A percentile compares a stretch with the other conserved stretches of the same genome.
These are phyloP conservation scores for Pelusios castaneus DNA, from an alignment of 2,113 vertebrate genomes.

Conservation along the genomic window DNA sequence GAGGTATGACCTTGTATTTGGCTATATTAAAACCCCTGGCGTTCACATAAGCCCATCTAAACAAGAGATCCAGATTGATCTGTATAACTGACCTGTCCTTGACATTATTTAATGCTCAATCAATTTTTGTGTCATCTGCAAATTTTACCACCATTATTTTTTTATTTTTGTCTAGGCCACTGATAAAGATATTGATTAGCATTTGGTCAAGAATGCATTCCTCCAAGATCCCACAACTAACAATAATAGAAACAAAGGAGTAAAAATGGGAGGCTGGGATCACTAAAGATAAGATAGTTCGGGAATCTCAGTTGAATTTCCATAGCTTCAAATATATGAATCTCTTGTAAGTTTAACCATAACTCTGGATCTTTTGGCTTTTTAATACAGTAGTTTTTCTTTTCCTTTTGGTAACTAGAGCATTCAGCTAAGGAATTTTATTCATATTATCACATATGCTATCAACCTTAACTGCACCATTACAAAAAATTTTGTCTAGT, in stretches of 20 bases:
- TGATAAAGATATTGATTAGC: background rate
- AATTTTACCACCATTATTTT: too few species aligned
- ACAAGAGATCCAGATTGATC: background rate
- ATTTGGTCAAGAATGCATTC: background rate
- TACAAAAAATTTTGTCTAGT: background rate
- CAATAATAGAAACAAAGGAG: background rate
- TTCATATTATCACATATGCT: conserved; percentile 14
- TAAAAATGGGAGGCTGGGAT: background rate
- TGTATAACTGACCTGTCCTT: background rate
- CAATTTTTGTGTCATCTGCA: too few species aligned
- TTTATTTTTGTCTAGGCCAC: background rate
- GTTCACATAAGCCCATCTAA: background rate
- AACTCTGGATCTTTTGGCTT: conserved; percentile 29
- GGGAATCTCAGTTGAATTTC: background rate
- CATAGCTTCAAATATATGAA: conserved; percentile 6
- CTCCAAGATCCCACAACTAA: background rate
- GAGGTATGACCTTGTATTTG: background rate
- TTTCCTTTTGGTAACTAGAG: conserved; percentile 59
- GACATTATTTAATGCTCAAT: background rate
- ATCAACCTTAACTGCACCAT: background rate
- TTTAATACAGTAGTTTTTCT: conserved; percentile 42
- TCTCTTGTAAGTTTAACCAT: conserved; percentile 36
- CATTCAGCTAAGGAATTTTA: conserved; percentile 45
- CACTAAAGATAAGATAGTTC: background rate
- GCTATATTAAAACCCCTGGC: conserved; percentile 8